Percentiles rank a stretch among this genome's conserved stretches.
phyloP scores from a whole-genome alignment of 2,888 invertebrate species.

The Junonia oenone region DNA sequence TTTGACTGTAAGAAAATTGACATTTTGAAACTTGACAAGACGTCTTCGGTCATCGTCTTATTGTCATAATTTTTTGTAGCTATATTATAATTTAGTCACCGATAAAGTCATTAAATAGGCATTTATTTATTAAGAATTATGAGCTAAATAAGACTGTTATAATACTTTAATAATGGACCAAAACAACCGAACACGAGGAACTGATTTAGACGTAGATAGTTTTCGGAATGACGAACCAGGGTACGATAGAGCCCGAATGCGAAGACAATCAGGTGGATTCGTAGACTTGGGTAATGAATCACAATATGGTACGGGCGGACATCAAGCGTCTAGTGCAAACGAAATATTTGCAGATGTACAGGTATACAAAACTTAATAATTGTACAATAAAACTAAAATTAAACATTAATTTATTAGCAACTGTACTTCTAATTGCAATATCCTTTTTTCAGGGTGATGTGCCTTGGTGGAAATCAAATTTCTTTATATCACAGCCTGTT shows the following conservation, averaged over 20 bases:
- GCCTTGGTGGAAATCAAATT: slow-evolving; percentile 98
- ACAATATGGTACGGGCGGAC: slow-evolving; percentile 88
- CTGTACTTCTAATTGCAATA: not conserved
- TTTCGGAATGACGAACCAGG: slow-evolving; percentile 66
- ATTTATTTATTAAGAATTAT: slow-evolving; percentile 22
- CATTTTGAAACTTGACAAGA: not conserved
- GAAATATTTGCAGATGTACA: slow-evolving; percentile 95
- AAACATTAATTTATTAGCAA: no score
- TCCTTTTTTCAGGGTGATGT: slow-evolving; percentile 81
- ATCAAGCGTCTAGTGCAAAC: slow-evolving; percentile 91
- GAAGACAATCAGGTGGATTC: slow-evolving; percentile 86
- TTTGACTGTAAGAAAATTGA: no score
- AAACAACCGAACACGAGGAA: slow-evolving; percentile 52
- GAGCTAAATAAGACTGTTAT: slow-evolving; percentile 14
- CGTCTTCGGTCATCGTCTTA: not conserved
- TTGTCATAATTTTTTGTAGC: not conserved
- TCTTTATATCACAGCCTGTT: slow-evolving; percentile 96
- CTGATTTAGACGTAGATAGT: slow-evolving; percentile 64
- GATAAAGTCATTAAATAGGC: not conserved
- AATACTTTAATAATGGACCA: slow-evolving; percentile 52
- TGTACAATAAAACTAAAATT: not conserved
- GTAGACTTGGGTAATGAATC: slow-evolving; percentile 87
- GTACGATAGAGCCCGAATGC: slow-evolving; percentile 73
- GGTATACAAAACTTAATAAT: slow-evolving; percentile 61
- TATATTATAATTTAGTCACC: not conserved